Evolutionary conservation across 2,113 vertebrate genomes (phyloP).

Genomic region (Delphinus delphis): DNA sequence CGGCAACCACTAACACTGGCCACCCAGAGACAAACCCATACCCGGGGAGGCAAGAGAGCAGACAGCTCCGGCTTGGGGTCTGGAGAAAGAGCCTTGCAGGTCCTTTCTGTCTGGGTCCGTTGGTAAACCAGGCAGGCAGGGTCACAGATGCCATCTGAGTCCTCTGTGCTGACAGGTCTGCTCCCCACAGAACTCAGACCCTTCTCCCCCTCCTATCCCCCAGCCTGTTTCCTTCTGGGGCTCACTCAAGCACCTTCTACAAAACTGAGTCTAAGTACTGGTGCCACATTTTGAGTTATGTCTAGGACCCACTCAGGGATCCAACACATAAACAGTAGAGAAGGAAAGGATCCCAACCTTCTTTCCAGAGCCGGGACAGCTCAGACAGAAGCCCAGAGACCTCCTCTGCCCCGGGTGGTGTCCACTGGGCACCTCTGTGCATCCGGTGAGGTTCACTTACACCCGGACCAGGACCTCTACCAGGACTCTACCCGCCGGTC

Average conservation of each 20-base stretch:
- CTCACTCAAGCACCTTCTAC: neutral
- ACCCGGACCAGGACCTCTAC: neutral
- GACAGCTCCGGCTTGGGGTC: too few relatives aligned
- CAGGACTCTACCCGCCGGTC: too few relatives aligned
- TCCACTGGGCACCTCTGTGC: neutral
- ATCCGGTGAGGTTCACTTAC: neutral
- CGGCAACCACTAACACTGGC: neutral
- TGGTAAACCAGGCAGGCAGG: neutral
- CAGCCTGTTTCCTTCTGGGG: neutral
- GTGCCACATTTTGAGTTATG: neutral
- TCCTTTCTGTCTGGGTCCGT: neutral
- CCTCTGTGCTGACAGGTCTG: neutral
- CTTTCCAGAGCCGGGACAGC: neutral
- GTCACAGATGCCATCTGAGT: neutral
- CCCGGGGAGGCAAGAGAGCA: rapidly evolving
- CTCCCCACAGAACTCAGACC: neutral
- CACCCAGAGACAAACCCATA: neutral
- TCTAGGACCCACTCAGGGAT: neutral
- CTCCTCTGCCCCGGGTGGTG: neutral
- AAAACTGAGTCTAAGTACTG: neutral
- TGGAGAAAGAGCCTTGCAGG: neutral
- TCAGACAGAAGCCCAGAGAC: neutral
- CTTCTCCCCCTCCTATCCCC: rapidly evolving
- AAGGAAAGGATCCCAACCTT: neutral
- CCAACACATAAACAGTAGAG: neutral